Conservation (phyloP, 2,888 invertebrate species). For the Sphaerophoria taeniata region DNA sequence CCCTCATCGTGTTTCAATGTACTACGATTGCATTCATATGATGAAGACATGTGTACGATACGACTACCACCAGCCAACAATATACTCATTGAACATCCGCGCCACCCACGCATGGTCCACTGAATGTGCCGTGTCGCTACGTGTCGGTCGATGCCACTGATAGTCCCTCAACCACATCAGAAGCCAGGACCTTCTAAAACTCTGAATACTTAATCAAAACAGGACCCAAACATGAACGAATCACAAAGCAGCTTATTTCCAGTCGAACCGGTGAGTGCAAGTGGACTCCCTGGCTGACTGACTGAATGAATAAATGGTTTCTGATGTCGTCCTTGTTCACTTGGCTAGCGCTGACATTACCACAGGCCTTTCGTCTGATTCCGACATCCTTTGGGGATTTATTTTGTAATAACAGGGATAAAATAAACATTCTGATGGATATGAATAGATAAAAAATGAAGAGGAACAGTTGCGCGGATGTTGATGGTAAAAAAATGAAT, state of each 20-base stretch:
- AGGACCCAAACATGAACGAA: neutral
- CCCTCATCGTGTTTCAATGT: constrained; percentile 5
- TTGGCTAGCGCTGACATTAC: neutral
- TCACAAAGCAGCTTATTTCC: constrained; percentile 24
- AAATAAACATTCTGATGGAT: constrained; percentile 16
- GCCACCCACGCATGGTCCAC: neutral
- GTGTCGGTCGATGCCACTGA: constrained; percentile 9
- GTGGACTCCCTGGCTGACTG: neutral
- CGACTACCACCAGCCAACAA: neutral
- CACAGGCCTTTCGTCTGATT: constrained; percentile 32
- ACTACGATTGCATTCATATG: constrained; percentile 30
- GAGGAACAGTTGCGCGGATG: neutral
- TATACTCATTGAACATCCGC: constrained; percentile 2
- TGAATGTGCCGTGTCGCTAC: neutral
- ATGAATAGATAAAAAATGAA: constrained; percentile 28
- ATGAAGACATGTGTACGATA: constrained; percentile 17
- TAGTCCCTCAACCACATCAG: constrained; percentile 1
- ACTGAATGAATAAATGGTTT: constrained; percentile 23
- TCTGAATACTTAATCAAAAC: constrained; percentile 65
- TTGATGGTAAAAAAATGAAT: constrained; percentile 32
- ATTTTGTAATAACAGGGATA: constrained; percentile 47
- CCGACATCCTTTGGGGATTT: constrained; percentile 55
- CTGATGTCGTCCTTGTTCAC: neutral
- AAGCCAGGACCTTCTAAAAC: constrained; percentile 26
- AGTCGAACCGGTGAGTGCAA: neutral